Conservation (phyloP, 1,140 invertebrate species). For the Hyphantria cunea region DNA sequence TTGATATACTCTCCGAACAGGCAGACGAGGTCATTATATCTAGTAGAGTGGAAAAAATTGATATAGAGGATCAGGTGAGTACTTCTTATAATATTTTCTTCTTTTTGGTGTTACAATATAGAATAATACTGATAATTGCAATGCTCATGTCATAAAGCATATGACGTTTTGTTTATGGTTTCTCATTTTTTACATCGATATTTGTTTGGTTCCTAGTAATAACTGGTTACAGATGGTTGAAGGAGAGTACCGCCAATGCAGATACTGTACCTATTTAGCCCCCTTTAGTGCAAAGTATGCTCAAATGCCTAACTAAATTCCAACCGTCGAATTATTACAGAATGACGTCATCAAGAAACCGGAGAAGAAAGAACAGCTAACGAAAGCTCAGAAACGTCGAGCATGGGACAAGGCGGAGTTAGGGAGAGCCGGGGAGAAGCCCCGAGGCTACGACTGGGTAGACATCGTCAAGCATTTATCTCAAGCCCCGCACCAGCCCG, state of each 20-base stretch:
- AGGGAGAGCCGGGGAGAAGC: conserved; percentile 90
- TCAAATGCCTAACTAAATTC: too few species aligned
- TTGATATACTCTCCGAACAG: conserved; percentile 87
- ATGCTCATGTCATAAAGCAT: too few species aligned
- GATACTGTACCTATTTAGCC: too few species aligned
- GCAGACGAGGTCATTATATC: conserved; percentile 80
- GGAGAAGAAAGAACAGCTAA: conserved; percentile 92
- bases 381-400: conserved; percentile 94
- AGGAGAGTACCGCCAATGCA: too few species aligned
- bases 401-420: conserved; percentile 92
- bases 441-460: conserved; percentile 96
- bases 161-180: too few species aligned
- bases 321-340: conserved; percentile 41
- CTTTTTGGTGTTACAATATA: too few species aligned
- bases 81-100: too few species aligned
- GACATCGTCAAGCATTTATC: conserved; percentile 97
- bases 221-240: too few species aligned
- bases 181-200: too few species aligned
- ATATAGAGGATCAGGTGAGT: conserved; percentile 71
- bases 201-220: too few species aligned
- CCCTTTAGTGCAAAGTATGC: too few species aligned
- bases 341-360: conserved; percentile 79
- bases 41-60: conserved; percentile 75
- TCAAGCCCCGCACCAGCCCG: conserved; percentile 82
- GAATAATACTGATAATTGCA: too few species aligned